These are phyloP conservation scores for Pocota personata DNA, from an alignment of 2,888 invertebrate genomes.

Conservation along the genomic window DNA sequence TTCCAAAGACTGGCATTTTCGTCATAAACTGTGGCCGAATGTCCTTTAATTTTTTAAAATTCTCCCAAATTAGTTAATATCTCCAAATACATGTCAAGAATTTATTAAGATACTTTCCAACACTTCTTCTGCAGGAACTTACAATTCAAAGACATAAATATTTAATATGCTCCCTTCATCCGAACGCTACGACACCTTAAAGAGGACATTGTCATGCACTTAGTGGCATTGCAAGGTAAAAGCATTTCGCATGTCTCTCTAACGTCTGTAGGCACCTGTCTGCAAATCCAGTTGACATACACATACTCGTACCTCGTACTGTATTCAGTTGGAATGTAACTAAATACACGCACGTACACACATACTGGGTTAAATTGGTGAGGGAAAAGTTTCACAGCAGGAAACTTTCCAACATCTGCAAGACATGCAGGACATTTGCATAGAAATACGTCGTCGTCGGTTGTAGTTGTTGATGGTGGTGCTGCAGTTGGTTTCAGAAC, in stretches of 20 bases:
- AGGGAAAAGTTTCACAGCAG: constrained; percentile 31
- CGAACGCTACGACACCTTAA: not conserved
- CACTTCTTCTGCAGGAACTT: not conserved
- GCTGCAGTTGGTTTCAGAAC: not conserved
- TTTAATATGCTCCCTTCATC: constrained; percentile 4
- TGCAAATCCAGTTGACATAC: constrained; percentile 46
- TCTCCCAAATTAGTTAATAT: not conserved
- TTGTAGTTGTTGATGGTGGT: constrained; percentile 24
- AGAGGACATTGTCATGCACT: constrained; percentile 33
- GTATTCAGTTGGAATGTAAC: constrained; percentile 43
- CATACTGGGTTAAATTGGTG: constrained; percentile 4
- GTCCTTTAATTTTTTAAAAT: too few relatives aligned
- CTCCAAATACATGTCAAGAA: not conserved
- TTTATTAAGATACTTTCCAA: not conserved
- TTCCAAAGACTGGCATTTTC: too few relatives aligned
- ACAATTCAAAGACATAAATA: not conserved
- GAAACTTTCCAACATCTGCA: constrained; percentile 59
- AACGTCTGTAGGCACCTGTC: constrained; percentile 56
- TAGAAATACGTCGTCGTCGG: constrained; percentile 17
- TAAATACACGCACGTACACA: constrained; percentile 1
- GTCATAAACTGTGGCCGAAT: too few relatives aligned
- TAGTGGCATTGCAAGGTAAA: constrained; percentile 34
- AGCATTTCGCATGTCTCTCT: constrained; percentile 46
- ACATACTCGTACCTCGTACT: constrained; percentile 3
- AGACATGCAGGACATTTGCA: constrained; percentile 64